These are phyloP conservation scores for Sialia sialis DNA, from an alignment of 2,113 vertebrate species.

Conservation along the genomic window DNA sequence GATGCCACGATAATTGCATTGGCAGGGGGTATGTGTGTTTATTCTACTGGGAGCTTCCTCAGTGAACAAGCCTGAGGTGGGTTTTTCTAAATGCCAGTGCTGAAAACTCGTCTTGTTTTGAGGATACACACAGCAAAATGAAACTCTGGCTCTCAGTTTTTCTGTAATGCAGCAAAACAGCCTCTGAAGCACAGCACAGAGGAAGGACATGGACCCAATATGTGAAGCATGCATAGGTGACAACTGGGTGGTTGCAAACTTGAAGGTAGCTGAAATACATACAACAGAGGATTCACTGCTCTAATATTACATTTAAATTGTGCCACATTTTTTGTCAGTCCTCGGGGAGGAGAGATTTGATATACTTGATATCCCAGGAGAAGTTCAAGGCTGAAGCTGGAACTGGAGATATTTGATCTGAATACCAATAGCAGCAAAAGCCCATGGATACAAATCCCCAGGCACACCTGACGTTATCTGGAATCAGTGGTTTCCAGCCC, in stretches of 20 bases:
- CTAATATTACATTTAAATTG: constrained; percentile 1
- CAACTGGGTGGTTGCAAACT: neutral
- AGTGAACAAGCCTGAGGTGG: neutral
- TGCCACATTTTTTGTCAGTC: neutral
- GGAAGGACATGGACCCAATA: neutral
- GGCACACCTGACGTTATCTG: neutral
- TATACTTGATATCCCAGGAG: neutral
- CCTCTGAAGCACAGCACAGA: neutral
- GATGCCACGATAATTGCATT: neutral
- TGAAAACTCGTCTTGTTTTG: neutral
- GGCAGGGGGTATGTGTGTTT: neutral
- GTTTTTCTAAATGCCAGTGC: neutral
- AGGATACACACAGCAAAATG: neutral
- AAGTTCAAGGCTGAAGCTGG: constrained; percentile 3
- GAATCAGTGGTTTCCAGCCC: neutral
- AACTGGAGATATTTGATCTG: neutral
- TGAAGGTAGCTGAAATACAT: neutral
- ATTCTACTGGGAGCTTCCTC: constrained; percentile 4
- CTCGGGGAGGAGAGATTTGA: neutral
- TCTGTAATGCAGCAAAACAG: neutral
- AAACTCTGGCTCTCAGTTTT: neutral
- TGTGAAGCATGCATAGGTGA: neutral
- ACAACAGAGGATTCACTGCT: neutral
- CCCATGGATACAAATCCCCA: neutral
- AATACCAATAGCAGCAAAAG: constrained; percentile 15